Evolutionary conservation across 2,797 vertebrate species (phyloP).

Genomic region (Lutjanus argentimaculatus): DNA sequence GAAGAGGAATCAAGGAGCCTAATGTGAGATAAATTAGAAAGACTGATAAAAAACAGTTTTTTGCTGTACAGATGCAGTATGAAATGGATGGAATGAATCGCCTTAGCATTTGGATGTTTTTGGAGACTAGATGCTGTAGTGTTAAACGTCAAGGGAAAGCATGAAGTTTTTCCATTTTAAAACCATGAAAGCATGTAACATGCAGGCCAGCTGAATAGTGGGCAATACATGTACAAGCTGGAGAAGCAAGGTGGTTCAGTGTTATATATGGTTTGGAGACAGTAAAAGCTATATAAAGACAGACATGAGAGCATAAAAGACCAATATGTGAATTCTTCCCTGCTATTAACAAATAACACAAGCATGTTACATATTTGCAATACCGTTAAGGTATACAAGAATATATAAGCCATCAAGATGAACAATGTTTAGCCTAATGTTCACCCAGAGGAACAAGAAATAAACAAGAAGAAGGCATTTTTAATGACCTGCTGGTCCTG

Average conservation of each 20-base stretch:
- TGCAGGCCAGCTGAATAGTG: background rate
- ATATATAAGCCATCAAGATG: background rate
- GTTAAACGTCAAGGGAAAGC: slow-evolving; percentile 20
- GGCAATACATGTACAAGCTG: slow-evolving; percentile 19
- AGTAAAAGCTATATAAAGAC: background rate
- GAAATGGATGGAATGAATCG: background rate
- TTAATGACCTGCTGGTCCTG: background rate
- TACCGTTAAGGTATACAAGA: background rate
- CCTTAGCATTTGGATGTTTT: background rate
- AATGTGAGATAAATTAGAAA: slow-evolving; percentile 9
- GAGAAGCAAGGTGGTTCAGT: background rate
- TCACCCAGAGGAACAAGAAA: background rate
- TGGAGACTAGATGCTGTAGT: slow-evolving; percentile 15
- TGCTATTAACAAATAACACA: background rate
- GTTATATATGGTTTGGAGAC: background rate
- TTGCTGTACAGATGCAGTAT: background rate
- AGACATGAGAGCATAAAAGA: slow-evolving; percentile 11
- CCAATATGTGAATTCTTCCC: background rate
- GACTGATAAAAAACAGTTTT: background rate
- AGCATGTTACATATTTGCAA: background rate
- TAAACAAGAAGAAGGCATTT: background rate
- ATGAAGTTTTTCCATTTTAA: slow-evolving; percentile 18
- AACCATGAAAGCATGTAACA: slow-evolving; percentile 9
- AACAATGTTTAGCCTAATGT: background rate
- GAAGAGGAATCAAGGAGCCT: background rate